A percentile compares a stretch with the other conserved stretches of the same genome.
phyloP scores from a whole-genome alignment of 2,113 vertebrate species.

The Amphiprion ocellaris region DNA sequence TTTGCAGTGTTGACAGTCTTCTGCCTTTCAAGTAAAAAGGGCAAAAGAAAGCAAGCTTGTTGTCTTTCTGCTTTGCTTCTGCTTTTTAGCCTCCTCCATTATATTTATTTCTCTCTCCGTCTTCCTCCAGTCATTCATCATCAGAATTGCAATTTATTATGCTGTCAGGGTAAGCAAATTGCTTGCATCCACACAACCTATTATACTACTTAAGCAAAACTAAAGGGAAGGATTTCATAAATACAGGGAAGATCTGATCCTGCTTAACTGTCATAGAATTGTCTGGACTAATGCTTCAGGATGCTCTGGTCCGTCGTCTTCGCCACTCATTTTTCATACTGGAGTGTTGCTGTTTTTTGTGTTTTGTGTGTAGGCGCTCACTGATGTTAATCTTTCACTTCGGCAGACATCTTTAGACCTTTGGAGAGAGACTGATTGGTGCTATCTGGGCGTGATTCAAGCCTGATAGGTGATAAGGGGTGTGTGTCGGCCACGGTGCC shows the following conservation, averaged over 20 bases:
- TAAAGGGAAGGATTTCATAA: slow-evolving; percentile 5
- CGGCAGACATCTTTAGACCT: slow-evolving; percentile 9
- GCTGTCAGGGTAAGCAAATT: slow-evolving; percentile 23
- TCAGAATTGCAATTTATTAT: slow-evolving; percentile 28
- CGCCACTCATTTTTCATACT: neutral
- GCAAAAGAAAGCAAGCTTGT: slow-evolving; percentile 2
- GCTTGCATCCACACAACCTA: slow-evolving; percentile 9
- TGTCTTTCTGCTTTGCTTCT: slow-evolving; percentile 4
- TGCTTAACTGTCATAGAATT: neutral
- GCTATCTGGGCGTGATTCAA: slow-evolving; percentile 23
- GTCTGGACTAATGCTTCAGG: neutral
- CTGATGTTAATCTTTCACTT: slow-evolving; percentile 37
- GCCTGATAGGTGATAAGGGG: slow-evolving; percentile 31
- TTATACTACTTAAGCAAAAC: slow-evolving; percentile 31
- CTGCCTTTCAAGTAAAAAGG: neutral
- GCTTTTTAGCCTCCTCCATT: neutral
- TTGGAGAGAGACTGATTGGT: slow-evolving; percentile 34
- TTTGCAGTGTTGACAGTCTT: slow-evolving; percentile 12
- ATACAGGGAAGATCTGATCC: slow-evolving; percentile 13
- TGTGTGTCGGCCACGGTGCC: neutral
- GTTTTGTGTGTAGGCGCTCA: neutral
- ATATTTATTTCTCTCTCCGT: slow-evolving; percentile 21
- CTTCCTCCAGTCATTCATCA: slow-evolving; percentile 32
- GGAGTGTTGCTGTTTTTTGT: slow-evolving; percentile 1
- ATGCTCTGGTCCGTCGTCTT: neutral